These are phyloP conservation scores for Eretmochelys imbricata DNA, from an alignment of 2,113 vertebrate genomes.

Conservation along the genomic window DNA sequence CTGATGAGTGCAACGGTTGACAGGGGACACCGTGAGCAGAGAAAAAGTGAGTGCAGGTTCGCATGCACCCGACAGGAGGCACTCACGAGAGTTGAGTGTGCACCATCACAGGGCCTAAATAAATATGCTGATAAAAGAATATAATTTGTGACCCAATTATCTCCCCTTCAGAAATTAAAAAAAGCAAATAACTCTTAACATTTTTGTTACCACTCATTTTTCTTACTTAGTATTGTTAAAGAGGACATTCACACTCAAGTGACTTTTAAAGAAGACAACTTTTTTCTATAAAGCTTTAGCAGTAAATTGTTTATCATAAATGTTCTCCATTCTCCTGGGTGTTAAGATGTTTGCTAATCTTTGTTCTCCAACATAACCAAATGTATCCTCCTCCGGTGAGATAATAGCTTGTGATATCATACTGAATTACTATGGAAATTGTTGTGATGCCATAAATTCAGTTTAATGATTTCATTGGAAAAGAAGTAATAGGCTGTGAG, in stretches of 20 bases:
- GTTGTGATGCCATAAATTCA: not conserved
- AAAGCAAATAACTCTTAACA: not conserved
- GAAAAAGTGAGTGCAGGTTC: too few relatives aligned
- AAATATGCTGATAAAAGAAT: not conserved
- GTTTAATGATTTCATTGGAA: not conserved
- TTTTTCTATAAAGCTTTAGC: not conserved
- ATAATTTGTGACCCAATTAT: not conserved
- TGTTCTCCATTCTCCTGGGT: not conserved
- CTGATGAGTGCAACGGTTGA: too few relatives aligned
- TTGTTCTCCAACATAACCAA: not conserved
- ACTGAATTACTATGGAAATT: rapidly evolving
- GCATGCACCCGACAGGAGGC: too few relatives aligned
- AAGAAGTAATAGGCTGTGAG: not conserved
- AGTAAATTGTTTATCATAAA: not conserved
- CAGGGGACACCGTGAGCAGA: too few relatives aligned
- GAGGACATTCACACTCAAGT: not conserved
- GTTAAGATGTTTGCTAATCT: not conserved
- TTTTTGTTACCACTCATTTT: not conserved
- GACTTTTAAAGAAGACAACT: too few relatives aligned
- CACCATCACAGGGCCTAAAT: not conserved
- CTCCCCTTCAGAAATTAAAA: not conserved
- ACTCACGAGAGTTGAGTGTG: too few relatives aligned
- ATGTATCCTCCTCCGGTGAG: not conserved
- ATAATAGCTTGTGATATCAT: not conserved
- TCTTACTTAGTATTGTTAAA: not conserved